Percentiles rank a stretch among this genome's conserved stretches.
These are phyloP conservation scores for Sycobia sp. DNA, from an alignment of 1,140 invertebrate species.

Conservation along the genomic window DNA sequence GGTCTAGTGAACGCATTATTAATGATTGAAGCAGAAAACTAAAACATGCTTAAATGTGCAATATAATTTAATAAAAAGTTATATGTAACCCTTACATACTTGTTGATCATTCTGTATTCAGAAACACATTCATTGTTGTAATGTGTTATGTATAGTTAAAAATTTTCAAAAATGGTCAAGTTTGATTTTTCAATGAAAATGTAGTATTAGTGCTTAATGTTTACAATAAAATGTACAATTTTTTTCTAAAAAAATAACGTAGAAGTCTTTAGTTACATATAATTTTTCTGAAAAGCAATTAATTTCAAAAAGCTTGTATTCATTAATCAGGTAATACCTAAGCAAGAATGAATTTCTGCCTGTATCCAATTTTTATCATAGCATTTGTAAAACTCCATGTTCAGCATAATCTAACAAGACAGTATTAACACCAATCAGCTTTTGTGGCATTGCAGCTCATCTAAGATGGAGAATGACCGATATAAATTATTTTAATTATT, in stretches of 20 bases:
- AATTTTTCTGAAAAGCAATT: slow-evolving; percentile 14
- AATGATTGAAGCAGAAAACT: not conserved
- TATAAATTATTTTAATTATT: slow-evolving; percentile 31
- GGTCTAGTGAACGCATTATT: not conserved
- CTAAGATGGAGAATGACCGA: slow-evolving; percentile 29
- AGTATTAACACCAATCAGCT: slow-evolving; percentile 36
- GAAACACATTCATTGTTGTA: no score
- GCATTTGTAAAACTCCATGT: slow-evolving; percentile 17
- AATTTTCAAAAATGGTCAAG: no score
- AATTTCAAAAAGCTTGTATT: slow-evolving; percentile 31
- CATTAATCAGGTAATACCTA: slow-evolving; percentile 40
- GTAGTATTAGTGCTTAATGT: no score
- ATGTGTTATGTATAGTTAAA: no score
- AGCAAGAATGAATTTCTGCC: slow-evolving; percentile 34
- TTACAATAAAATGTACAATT: no score
- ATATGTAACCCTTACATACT: not conserved
- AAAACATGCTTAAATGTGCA: not conserved
- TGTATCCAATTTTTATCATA: slow-evolving; percentile 39
- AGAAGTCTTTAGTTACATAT: not conserved
- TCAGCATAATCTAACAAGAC: slow-evolving; percentile 26
- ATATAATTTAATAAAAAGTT: not conserved
- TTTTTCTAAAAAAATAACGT: no score
- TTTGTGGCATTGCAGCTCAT: slow-evolving; percentile 37
- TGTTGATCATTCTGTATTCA: no score
- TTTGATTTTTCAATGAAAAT: no score